phyloP scores from a whole-genome alignment of 1,140 invertebrate genomes.

The Asobara japonica region DNA sequence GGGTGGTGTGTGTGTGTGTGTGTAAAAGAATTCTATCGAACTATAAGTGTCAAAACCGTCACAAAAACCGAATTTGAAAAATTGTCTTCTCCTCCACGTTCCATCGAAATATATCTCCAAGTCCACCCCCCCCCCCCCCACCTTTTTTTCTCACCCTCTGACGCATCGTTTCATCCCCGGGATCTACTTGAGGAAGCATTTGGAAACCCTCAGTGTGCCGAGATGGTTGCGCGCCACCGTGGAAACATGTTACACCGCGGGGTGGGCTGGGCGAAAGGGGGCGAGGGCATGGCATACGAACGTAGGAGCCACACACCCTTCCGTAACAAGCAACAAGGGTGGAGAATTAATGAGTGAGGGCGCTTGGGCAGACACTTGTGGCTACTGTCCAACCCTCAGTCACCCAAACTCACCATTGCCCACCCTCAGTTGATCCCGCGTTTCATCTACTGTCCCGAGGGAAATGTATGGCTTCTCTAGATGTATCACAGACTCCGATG shows the following conservation, averaged over 20 bases:
- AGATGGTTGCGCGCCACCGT: constrained; percentile 26
- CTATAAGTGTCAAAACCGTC: too few relatives aligned
- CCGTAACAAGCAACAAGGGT: constrained; percentile 67
- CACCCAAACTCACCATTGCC: constrained; percentile 39
- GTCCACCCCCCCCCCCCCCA: neutral
- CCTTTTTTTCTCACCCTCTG: constrained; percentile 23
- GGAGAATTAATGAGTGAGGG: constrained; percentile 67
- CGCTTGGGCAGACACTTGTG: constrained; percentile 66
- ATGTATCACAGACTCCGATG: neutral
- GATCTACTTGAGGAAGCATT: constrained; percentile 54
- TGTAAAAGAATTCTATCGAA: too few relatives aligned
- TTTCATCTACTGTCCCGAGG: neutral
- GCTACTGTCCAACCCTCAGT: constrained; percentile 60
- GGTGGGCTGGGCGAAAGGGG: constrained; percentile 43
- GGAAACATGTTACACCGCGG: constrained; percentile 38
- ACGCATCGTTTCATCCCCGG: constrained; percentile 36
- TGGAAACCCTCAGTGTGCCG: constrained; percentile 47
- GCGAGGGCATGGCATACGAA: constrained; percentile 42
- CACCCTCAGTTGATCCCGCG: neutral
- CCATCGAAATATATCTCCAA: constrained; percentile 2
- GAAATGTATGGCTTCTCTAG: neutral
- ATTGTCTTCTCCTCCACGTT: too few relatives aligned
- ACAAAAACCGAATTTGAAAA: too few relatives aligned
- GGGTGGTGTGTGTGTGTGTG: too few relatives aligned
- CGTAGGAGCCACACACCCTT: constrained; percentile 47